These are phyloP conservation scores for Polymixis flavicincta DNA, from an alignment of 2,888 invertebrate species.

Conservation along the genomic window DNA sequence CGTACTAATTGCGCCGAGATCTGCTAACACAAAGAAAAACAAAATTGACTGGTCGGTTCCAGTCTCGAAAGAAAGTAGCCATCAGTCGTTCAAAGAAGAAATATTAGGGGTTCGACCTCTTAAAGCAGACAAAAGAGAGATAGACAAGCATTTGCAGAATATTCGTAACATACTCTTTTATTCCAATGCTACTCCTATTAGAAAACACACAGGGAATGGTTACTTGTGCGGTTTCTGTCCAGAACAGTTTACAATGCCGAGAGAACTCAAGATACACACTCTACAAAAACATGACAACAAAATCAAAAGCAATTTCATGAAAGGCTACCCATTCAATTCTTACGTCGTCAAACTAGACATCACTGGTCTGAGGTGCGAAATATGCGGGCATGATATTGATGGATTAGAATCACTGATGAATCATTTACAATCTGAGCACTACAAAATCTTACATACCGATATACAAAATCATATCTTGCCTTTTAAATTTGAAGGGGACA, in stretches of 20 bases:
- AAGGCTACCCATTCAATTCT: constrained; percentile 60
- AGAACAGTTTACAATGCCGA: constrained; percentile 67
- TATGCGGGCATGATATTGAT: constrained; percentile 44
- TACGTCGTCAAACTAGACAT: constrained; percentile 62
- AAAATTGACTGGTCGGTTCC: constrained; percentile 45
- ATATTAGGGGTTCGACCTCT: constrained; percentile 10
- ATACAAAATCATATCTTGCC: constrained; percentile 62
- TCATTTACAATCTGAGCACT: constrained; percentile 49
- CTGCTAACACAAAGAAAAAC: constrained; percentile 19
- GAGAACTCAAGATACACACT: constrained; percentile 77
- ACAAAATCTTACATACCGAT: constrained; percentile 47
- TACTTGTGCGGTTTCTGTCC: constrained; percentile 78
- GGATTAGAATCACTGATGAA: constrained; percentile 41
- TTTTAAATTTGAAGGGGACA: constrained; percentile 59
- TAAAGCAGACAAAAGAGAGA: constrained; percentile 35
- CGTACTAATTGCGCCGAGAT: constrained; percentile 40
- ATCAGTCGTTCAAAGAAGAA: constrained; percentile 8
- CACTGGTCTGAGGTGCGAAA: constrained; percentile 55
- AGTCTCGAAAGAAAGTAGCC: constrained; percentile 25
- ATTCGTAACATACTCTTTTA: constrained; percentile 71
- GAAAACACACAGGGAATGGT: constrained; percentile 71
- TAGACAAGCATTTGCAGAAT: constrained; percentile 67
- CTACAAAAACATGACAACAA: constrained; percentile 68
- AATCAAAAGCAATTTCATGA: constrained; percentile 69
- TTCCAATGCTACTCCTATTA: constrained; percentile 81